Evolutionary conservation across 1,140 invertebrate species (phyloP), one percentile per base, ranked within the genome.

Genomic region (Diploscapter pachys): DNA sequence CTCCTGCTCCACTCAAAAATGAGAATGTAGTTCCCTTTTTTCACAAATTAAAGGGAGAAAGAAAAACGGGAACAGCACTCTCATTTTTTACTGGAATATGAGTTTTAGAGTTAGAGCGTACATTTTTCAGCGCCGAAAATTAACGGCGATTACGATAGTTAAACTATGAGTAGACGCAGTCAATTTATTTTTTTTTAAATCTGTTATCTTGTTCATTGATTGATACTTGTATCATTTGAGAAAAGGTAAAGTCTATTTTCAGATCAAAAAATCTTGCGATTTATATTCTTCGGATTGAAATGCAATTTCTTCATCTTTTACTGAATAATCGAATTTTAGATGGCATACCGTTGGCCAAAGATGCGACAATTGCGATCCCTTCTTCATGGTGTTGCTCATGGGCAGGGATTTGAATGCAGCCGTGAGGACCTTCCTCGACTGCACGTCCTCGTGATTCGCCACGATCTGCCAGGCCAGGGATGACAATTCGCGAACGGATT

Each of bases 401-500:
- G 69, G 56, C 59, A 61, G 48, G 5, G 31, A 5, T n/a, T 64
- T 50, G 59, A 76, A 76, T 4, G 75, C 75, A 9, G 62, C 51
- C 11, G 69, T 55, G 2, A 76, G 57, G 50, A 73, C 52, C 52
- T 71, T 59, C 8, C 64, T 52, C 8, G 69, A 66, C 48, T 76
- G 75, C 8, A 57, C 69, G n/a, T 76, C 75, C 68, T 76, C 75
- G 63, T 76, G 75, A 64, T 76, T 76, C 8, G 75, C 70, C 13
- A 76, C 62, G 0, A 76, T 56, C 6, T 76, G 69, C 75, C 75
- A 76, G 31, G 66, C 63, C 4, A 76, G 57, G 4, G 75, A 76
- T 5, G 70, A 52, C 31, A 76, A 13, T 6, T 63, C 75, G 4
- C 57, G 5, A 3, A 71, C 66, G 2, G 53, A 52, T 50, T 9